Base-by-base conservation (phyloP, 2,113 vertebrate genomes). In the Brienomyrus longianalis region DNA sequence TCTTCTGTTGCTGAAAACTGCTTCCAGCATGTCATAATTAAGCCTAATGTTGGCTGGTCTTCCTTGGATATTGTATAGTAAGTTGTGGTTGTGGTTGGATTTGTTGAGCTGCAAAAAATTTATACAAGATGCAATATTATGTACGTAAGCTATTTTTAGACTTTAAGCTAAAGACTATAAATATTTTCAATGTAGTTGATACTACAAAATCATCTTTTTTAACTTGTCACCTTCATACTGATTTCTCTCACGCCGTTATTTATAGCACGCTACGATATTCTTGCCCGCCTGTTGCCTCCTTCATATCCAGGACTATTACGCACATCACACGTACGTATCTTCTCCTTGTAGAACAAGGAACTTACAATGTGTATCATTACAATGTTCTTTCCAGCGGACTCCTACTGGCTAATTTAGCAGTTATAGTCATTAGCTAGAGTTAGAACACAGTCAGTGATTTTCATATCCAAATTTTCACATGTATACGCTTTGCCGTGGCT, bases 361-460 rank as follows among this genome's bases (percentile, higher is more conserved):
- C 1, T n/a, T 27, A 66, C 62, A 4, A 66, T 13, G 62, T 70
- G 62, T n/a, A 13, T 9, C n/a, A 70, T 70, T 10, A 31, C 62
- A 31, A 2, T 66, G 8, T 5, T 70, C 62, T 70, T 70, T 31
- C 10, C n/a, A 70, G 10, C 6, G 1, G 17, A 17, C 77, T 83
- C 88, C 90, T 90, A 54, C 59, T 90, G 93, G 92, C 91, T 94
- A 92, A 94, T 94, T 94, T 93, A 93, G 91, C 91, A 88, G 84
- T 94, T 91, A 74, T 62, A 84, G 59, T 74, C 50, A 50, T 89
- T 89, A 89, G 88, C 45, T 59, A 89, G 45, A 23, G 88, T 56
- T 89, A 21, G 27, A 89, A 52, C 48, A 23, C 23, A 39, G 51
- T 59, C 88, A 59, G 15, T 56, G 50, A 21, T 39, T 89, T 52